Conservation (phyloP, 35 echinoderm and acorn worm genomes). For the Diadema setosum region DNA sequence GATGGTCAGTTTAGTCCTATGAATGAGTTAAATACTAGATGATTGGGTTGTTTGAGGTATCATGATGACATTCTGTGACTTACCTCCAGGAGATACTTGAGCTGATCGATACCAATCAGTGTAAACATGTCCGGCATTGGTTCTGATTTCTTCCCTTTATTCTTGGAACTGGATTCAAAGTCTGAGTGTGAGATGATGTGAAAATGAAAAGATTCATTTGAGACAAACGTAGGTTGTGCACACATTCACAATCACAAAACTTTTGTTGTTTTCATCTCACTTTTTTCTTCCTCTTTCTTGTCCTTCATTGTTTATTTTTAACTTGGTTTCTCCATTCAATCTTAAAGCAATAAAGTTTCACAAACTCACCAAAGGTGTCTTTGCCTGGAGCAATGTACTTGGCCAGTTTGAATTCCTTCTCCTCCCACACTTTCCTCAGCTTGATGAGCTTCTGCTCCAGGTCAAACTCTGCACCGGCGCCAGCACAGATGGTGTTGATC, state of each 20-base stretch:
- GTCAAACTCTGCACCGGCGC: constrained; percentile 79
- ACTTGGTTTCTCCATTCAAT: too few species aligned
- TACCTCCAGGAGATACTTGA: constrained; percentile 87
- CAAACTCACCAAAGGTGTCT: constrained; percentile 12
- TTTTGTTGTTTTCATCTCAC: too few species aligned
- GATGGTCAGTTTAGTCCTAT: too few species aligned
- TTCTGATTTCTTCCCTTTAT: not conserved
- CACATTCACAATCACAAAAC: too few species aligned
- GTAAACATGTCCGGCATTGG: constrained; percentile 65
- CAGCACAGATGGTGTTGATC: constrained; percentile 89
- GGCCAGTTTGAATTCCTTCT: constrained; percentile 92
- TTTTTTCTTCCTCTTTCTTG: too few species aligned
- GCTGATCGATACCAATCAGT: constrained; percentile 66
- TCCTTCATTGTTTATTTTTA: too few species aligned
- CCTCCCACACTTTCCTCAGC: constrained; percentile 89
- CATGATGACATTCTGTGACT: not conserved
- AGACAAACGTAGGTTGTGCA: too few species aligned
- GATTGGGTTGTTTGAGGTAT: too few species aligned
- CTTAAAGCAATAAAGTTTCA: too few species aligned
- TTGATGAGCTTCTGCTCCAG: constrained; percentile 85
- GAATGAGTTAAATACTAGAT: too few species aligned
- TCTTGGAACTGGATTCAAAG: not conserved
- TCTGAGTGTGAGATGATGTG: too few species aligned
- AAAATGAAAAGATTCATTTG: too few species aligned
- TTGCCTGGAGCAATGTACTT: constrained; percentile 70